Evolutionary conservation across 1,140 invertebrate species (phyloP), one percentile per base, ranked within the genome.

Genomic region (Magallana gigas): DNA sequence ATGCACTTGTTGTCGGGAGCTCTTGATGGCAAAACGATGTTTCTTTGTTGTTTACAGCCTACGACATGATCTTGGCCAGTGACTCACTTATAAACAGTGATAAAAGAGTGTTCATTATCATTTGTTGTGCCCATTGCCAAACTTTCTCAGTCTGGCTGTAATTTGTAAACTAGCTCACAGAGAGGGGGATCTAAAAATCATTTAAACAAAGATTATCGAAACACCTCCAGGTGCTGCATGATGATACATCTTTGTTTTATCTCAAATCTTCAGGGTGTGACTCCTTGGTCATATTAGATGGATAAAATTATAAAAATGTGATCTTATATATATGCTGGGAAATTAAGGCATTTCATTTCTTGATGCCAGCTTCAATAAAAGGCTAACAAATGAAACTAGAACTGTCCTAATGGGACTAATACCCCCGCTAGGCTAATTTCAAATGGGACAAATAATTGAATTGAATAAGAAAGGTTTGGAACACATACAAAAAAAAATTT

Each of bases 71-170:
- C 68, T 76, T 76, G 68, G 68, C 68, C 18, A 36, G 14, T 76
- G 68, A 76, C 68, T 76, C 68, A 76, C 68, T 76, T 76, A 76
- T 29, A 29, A 29, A 29, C 18, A 9, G 68, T 76, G 23, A 76
- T 76, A 76, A 36, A 76, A 76, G 68, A 76, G 18, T 18, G 8
- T 64, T 64, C 68, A 76, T 76, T 76, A 76, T 76, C 68, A 76
- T 76, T 23, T 76, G 68, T 23, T 76, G 23, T 76, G 23, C 68
- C 23, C 29, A 29, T 12, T 36, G 68, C 23, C 68, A 76, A 76
- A 29, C 12, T 18, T 76, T 36, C 68, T 23, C n/a, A 71, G 18
- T 23, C 18, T 71, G 64, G 36, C 64, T 71, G n/a, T 23, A 36
- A 7, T 71, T 76, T 29, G 3, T 76, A 76, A 36, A 76, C 68